Base-by-base conservation (phyloP, 2,797 vertebrate genomes). In the Sebastes nivosus region DNA sequence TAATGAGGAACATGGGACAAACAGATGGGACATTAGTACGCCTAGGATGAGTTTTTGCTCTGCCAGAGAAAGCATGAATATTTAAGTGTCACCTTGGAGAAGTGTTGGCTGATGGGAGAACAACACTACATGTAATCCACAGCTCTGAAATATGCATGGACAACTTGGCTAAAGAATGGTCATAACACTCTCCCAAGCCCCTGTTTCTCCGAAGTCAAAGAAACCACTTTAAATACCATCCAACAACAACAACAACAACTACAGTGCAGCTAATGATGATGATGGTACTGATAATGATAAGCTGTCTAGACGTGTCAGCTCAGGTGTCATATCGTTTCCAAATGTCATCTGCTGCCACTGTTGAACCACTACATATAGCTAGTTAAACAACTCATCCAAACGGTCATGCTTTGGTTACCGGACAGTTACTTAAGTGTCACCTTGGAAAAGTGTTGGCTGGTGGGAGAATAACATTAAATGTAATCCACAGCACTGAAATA, bases 81-180 rank as follows among this genome's bases (percentile, higher is more conserved):
- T 92, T 92, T 86, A 93, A 91, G 67, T 79, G 81, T 79, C 81
- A 88, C 82, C 81, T 80, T 57, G 71, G 83, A 79, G 69, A 76
- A 58, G 65, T 72, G 78, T 61, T 83, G 71, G 79, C 72, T 88
- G 84, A 79, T 76, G 69, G 32, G 30, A 86, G 72, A 83, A 77
- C 74, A 87, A 69, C 76, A 85, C 78, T 61, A 89, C 71, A 79
- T 79, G 54, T 80, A 84, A 91, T 60, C 86, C 73, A 85, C 63
- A 87, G 34, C 67, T 85, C 32, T 94, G 60, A 91, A 92, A 92
- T 92, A 94, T 94, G 87, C 75, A 94, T 89, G 83, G 82, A 82
- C 78, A 73, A 71, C 64, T 67, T 82, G 57, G 66, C 77, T 32
- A 50, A 73, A 79, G 46, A 70, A 42, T 34, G 61, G 30, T 70